Conservation (phyloP, 2,797 vertebrate species). For the Channa striata region DNA sequence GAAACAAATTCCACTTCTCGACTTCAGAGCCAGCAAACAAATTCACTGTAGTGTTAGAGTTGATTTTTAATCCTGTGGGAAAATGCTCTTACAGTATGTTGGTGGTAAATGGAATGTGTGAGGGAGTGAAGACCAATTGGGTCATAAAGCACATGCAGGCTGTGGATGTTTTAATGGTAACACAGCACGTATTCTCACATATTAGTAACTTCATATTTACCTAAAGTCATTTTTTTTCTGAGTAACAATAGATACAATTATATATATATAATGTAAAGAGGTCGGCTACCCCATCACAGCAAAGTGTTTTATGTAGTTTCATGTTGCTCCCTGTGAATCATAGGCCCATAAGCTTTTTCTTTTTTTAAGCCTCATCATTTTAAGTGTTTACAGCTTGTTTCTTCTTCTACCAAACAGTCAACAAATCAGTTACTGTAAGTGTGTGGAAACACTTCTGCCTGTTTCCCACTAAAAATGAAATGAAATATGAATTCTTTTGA, state of each 20-base stretch:
- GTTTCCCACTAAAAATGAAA: not conserved
- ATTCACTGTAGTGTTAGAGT: constrained; percentile 29
- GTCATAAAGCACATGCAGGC: constrained; percentile 35
- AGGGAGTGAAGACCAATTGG: constrained; percentile 48
- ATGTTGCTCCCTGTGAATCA: too few relatives aligned
- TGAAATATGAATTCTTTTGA: too few relatives aligned
- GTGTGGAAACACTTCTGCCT: not conserved
- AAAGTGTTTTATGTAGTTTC: not conserved
- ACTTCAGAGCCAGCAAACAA: constrained; percentile 58
- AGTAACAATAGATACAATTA: not conserved
- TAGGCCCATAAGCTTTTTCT: too few relatives aligned
- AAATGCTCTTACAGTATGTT: constrained; percentile 2
- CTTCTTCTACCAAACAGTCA: too few relatives aligned
- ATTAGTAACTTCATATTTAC: not conserved
- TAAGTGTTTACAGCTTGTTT: too few relatives aligned
- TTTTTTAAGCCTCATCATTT: too few relatives aligned
- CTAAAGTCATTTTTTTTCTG: not conserved
- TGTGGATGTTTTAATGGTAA: constrained; percentile 7
- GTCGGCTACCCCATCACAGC: not conserved
- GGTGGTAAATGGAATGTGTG: constrained; percentile 53
- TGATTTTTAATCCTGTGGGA: constrained; percentile 51
- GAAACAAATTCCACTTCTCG: constrained; percentile 61
- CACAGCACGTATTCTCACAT: too few relatives aligned
- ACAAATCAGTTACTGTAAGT: too few relatives aligned
- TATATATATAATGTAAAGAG: not conserved